Evolutionary conservation across 2,113 vertebrate species (phyloP), one percentile per base, ranked within the genome.

Genomic region (Gallinago jamesoni): DNA sequence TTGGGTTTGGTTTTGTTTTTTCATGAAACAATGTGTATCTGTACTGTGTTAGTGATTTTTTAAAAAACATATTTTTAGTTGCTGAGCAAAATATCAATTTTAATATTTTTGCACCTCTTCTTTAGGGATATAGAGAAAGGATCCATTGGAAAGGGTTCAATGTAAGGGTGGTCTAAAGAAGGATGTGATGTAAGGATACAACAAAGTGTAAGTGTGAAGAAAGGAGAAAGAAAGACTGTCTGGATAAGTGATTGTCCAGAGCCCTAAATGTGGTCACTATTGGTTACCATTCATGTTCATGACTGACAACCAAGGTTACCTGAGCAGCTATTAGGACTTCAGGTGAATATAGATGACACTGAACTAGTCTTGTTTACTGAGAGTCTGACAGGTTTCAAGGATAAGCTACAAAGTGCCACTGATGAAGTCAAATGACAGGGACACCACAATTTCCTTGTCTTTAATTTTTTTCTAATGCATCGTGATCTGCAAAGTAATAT

Each of bases 361-460:
- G n/a, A 92, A 92, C 57, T 79, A 90, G 80, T 75, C 83, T 50
- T 94, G 59, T 92, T 96, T 95, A 92, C 76, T 57, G 53, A 72
- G 48, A 80, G n/a, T 72, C 73, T 93, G 94, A 79, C 60, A 83
- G 64, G 45, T 93, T 89, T 94, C 90, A 94, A 90, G 76, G 88
- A 84, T 89, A 90, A 94, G 70, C 87, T 78, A 88, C 64, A 39
- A 93, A 93, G 69, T 92, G 39, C 72, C 28, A 57, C 84, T 93
- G 92, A 92, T 92, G 60, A 95, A 97, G 76, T 75, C 89, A 96
- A 84, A 74, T 96, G 73, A 84, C 62, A 89, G 84, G 88, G 89
- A 94, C 76, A 91, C 68, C 30, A 86, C 73, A 93, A 89, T 95
- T 94, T 94, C 92, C 80, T 92, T 81, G 79, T 89, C 86, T 96